phyloP scores from a whole-genome alignment of 2,113 vertebrate species.

The Meles meles region DNA sequence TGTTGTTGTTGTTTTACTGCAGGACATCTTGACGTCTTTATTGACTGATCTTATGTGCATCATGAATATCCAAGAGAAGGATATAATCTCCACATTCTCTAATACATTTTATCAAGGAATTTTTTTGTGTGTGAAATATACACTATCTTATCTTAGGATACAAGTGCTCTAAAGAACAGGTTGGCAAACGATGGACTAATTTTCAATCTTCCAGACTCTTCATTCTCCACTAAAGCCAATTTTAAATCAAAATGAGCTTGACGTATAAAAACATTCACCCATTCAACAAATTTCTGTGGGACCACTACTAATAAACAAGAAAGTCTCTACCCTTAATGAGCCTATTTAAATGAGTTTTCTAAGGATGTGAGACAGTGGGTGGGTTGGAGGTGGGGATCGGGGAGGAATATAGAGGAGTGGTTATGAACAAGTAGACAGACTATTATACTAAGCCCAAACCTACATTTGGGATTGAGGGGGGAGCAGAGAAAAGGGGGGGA shows the following conservation, averaged over 20 bases:
- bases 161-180: background rate
- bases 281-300: background rate
- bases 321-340: background rate
- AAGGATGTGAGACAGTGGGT: background rate
- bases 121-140: background rate
- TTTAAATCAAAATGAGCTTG: background rate
- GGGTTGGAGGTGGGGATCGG: background rate
- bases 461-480: background rate
- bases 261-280: background rate
- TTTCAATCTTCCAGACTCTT: conserved; percentile 10
- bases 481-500: background rate
- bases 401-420: background rate
- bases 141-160: background rate
- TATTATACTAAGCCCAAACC: conserved; percentile 12
- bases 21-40: background rate
- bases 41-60: background rate
- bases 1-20: background rate
- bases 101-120: background rate
- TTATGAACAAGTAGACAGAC: background rate
- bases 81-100: background rate
- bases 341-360: background rate
- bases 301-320: background rate
- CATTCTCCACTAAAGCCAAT: background rate
- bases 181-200: background rate
- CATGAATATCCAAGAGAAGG: background rate